Conservation (phyloP, 2,113 vertebrate genomes). For the Rhinopomastus cyanomelas region DNA sequence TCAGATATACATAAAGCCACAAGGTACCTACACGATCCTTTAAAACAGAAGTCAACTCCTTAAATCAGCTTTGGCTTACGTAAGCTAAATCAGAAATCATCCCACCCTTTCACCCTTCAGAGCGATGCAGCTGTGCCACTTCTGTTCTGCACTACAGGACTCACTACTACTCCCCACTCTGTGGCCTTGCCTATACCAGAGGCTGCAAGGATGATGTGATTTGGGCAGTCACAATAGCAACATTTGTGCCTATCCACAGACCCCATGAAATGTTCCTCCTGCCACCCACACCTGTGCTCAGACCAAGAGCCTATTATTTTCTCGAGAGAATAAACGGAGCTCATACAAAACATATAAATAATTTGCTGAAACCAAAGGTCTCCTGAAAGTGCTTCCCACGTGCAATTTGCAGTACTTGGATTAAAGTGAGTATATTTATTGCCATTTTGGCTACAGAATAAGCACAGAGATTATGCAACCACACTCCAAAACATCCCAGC, state of each 20-base stretch:
- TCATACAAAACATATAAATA: background rate
- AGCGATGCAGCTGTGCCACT: background rate
- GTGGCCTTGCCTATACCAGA: background rate
- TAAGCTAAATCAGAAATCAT: background rate
- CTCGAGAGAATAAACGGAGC: background rate
- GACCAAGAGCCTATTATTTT: background rate
- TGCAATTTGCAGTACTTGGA: background rate
- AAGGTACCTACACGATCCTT: background rate
- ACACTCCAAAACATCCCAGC: background rate
- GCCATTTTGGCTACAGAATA: background rate
- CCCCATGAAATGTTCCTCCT: background rate
- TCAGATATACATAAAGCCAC: background rate
- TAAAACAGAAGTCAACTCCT: background rate
- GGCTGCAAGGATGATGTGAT: background rate
- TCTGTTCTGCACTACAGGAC: background rate
- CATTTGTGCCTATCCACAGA: background rate
- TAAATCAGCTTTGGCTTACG: background rate
- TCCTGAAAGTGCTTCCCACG: background rate
- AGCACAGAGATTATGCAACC: background rate
- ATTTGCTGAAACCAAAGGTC: background rate
- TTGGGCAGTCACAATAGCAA: background rate
- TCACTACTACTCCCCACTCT: background rate
- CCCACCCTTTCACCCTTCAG: background rate
- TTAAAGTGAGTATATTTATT: background rate
- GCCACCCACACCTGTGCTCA: background rate